Base-by-base conservation (phyloP, 2,888 invertebrate genomes). In the Gortyna flavago region DNA sequence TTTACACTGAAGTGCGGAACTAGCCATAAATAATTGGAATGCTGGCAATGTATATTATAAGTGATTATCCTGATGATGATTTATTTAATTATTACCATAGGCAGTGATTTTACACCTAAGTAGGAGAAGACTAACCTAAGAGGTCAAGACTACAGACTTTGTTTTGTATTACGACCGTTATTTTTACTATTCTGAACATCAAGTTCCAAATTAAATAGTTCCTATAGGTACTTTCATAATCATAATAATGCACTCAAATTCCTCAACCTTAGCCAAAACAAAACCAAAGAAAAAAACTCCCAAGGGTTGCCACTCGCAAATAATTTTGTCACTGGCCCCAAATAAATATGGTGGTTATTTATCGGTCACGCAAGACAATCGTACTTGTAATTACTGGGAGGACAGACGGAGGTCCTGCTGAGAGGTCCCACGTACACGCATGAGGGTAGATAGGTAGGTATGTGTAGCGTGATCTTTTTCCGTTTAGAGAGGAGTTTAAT, bases 341-440 rank as follows among this genome's bases (percentile, higher is more conserved):
- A 91, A 91, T 92, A 92, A 93, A 92, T 91, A 91, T 90, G 79
- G 85, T 80, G 66, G 84, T 89, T 93, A 93, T 94, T 93, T 93
- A 94, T 94, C 86, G 88, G 82, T 82, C 86, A 86, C 87, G 88
- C 88, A 88, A 92, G 91, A 92, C 92, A 91, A 91, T 92, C 91
- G 90, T 38, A 75, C 84, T 89, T 89, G 95, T 95, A 95, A 95
- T 95, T 95, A 95, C 92, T 89, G 93, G 92, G 93, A 92, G 91
- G 92, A 92, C 90, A 89, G 84, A 78, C 84, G 86, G 90, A 83
- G 87, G 83, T 89, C 91, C 91, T 80, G 89, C 80, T 88, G 92
- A 76, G 89, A 77, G 87, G 76, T 82, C 88, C 78, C 83, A 84
- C 84, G 84, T 59, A 75, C 81, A 85, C 80, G 81, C 75, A 85